phyloP scores from a whole-genome alignment of 2,113 vertebrate species.

The Corythaixoides concolor region DNA sequence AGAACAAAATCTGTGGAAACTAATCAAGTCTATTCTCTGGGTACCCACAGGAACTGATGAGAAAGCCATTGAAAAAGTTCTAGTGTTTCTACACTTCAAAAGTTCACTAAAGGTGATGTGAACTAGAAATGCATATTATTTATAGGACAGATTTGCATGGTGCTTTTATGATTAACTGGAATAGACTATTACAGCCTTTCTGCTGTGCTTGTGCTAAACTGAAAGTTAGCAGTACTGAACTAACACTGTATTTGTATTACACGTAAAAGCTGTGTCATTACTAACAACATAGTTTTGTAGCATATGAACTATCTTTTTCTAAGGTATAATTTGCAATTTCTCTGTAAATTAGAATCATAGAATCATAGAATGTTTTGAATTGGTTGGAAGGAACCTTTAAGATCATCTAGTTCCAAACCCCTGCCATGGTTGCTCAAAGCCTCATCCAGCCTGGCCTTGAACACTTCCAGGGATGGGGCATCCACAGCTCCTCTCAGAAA shows the following conservation, averaged over 20 bases:
- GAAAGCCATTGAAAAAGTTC: neutral
- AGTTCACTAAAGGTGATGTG: neutral
- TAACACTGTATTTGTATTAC: neutral
- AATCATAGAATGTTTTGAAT: too few relatives aligned
- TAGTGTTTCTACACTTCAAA: neutral
- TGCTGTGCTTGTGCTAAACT: neutral
- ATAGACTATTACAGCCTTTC: neutral
- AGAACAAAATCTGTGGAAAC: neutral
- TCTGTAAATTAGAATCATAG: neutral
- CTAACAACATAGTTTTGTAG: neutral
- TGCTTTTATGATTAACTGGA: neutral
- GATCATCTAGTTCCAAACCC: too few relatives aligned
- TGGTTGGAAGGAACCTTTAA: too few relatives aligned
- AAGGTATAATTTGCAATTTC: neutral
- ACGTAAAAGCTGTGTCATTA: neutral
- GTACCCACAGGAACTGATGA: neutral
- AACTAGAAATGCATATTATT: neutral
- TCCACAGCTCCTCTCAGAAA: too few relatives aligned
- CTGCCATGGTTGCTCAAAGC: too few relatives aligned
- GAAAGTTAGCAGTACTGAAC: neutral
- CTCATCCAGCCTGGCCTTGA: too few relatives aligned
- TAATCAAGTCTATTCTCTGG: neutral
- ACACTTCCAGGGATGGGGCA: too few relatives aligned
- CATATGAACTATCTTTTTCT: neutral
- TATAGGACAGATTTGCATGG: neutral